Percentiles rank a stretch among this genome's conserved stretches.
Conservation (phyloP, 2,797 vertebrate genomes). For the Acipenser oxyrinchus region DNA sequence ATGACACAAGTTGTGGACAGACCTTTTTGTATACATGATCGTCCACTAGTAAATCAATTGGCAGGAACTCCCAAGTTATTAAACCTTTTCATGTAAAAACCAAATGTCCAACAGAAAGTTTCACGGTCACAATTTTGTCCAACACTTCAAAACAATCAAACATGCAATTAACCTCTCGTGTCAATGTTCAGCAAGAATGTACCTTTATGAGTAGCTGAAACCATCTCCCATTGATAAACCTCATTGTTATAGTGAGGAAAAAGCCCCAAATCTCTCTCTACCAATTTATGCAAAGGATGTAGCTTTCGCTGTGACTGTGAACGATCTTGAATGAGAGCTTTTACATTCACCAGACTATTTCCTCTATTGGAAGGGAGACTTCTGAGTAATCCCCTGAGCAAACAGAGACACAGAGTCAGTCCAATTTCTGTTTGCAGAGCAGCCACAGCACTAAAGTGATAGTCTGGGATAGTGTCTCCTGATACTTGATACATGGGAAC, state of each 20-base stretch:
- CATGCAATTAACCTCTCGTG: background rate
- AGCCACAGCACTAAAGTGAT: conserved; percentile 19
- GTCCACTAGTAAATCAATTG: too few species aligned
- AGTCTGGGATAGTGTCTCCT: conserved; percentile 8
- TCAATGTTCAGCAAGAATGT: background rate
- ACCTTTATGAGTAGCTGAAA: background rate
- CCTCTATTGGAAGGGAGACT: conserved; percentile 62
- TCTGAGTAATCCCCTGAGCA: conserved; percentile 43
- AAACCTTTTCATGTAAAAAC: too few species aligned
- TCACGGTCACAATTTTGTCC: too few species aligned
- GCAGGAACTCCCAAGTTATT: too few species aligned
- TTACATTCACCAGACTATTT: conserved; percentile 51
- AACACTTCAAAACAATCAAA: background rate
- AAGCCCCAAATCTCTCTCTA: conserved; percentile 31
- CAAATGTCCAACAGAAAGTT: too few species aligned
- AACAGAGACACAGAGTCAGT: conserved; percentile 41
- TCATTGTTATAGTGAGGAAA: conserved; percentile 39
- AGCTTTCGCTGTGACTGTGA: conserved; percentile 62
- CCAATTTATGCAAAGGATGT: conserved; percentile 52
- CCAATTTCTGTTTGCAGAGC: conserved; percentile 37
- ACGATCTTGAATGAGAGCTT: conserved; percentile 51
- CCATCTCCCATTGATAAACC: conserved; percentile 34
- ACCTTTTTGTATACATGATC: too few species aligned
- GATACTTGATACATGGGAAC: conserved; percentile 2
- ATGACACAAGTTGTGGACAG: too few species aligned